These are phyloP conservation scores for Triplophysa tibetana DNA, from an alignment of 2,113 vertebrate species.

Conservation along the genomic window DNA sequence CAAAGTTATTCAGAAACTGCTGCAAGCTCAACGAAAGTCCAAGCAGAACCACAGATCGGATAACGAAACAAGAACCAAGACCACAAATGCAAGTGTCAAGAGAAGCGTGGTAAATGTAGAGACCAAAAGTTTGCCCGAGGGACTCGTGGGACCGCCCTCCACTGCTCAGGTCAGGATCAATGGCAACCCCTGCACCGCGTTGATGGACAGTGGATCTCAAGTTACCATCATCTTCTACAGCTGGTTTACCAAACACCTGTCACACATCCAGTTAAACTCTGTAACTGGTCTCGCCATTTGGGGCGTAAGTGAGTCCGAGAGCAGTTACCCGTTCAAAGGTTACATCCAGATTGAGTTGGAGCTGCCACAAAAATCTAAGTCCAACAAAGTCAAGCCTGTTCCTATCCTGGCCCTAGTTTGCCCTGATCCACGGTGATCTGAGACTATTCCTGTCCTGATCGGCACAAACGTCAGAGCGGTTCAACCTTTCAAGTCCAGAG, in stretches of 20 bases:
- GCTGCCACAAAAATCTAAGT: not conserved
- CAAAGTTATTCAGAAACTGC: constrained; percentile 27
- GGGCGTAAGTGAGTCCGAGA: constrained; percentile 10
- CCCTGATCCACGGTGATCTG: not conserved
- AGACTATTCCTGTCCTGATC: not conserved
- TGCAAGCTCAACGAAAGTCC: constrained; percentile 5
- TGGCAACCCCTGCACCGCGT: constrained; percentile 30
- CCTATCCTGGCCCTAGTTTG: not conserved
- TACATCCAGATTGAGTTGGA: constrained; percentile 29
- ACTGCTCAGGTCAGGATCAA: constrained; percentile 35
- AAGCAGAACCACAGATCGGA: not conserved
- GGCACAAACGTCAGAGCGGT: not conserved
- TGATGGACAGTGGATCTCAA: constrained; percentile 47
- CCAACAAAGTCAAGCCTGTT: not conserved
- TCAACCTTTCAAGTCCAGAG: not conserved
- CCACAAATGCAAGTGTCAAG: not conserved
- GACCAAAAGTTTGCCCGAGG: constrained; percentile 8
- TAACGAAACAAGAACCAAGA: not conserved
- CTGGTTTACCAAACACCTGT: constrained; percentile 29
- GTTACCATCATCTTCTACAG: constrained; percentile 43
- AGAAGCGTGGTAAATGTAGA: not conserved
- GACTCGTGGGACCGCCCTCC: constrained; percentile 35
- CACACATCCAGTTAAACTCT: constrained; percentile 6
- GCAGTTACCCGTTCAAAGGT: not conserved
- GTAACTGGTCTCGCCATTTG: constrained; percentile 25